phyloP scores from a whole-genome alignment of 1,140 invertebrate species.

The Dreissena rostriformis region DNA sequence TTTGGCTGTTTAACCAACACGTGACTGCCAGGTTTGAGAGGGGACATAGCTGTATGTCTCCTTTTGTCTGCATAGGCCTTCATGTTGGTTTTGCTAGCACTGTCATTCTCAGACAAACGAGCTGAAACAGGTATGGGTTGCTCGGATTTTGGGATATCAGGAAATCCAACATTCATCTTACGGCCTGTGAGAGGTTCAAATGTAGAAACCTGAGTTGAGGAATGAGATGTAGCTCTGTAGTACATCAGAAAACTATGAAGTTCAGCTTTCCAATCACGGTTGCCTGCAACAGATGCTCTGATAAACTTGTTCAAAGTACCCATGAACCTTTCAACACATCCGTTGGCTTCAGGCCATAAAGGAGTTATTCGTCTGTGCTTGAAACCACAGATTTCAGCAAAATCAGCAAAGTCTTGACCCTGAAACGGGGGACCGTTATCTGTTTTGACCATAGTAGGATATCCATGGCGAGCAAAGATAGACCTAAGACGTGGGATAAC shows the following conservation, averaged over 20 bases:
- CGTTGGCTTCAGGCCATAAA: no score
- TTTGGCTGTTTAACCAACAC: constrained; percentile 57
- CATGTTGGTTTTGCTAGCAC: constrained; percentile 40
- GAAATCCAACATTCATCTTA: constrained; percentile 46
- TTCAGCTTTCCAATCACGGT: constrained; percentile 36
- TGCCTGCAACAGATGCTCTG: constrained; percentile 10
- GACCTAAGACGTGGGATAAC: no score
- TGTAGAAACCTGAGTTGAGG: constrained; percentile 35
- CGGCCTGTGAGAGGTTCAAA: constrained; percentile 46
- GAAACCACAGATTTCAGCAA: no score
- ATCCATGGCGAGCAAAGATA: no score
- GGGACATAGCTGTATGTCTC: not conserved
- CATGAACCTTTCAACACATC: no score
- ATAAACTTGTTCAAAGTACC: constrained; percentile 52
- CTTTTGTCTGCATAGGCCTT: constrained; percentile 48
- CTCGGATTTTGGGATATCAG: constrained; percentile 13
- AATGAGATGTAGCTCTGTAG: constrained; percentile 59
- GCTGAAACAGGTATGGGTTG: not conserved
- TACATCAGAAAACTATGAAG: constrained; percentile 51
- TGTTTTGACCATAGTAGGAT: no score
- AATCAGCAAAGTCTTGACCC: no score
- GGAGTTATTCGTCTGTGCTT: no score
- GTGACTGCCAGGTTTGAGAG: constrained; percentile 38
- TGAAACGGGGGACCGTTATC: no score
- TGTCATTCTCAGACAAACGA: constrained; percentile 14